Conservation (phyloP, 2,888 invertebrate genomes). For the Dinocampus coccinellae region DNA sequence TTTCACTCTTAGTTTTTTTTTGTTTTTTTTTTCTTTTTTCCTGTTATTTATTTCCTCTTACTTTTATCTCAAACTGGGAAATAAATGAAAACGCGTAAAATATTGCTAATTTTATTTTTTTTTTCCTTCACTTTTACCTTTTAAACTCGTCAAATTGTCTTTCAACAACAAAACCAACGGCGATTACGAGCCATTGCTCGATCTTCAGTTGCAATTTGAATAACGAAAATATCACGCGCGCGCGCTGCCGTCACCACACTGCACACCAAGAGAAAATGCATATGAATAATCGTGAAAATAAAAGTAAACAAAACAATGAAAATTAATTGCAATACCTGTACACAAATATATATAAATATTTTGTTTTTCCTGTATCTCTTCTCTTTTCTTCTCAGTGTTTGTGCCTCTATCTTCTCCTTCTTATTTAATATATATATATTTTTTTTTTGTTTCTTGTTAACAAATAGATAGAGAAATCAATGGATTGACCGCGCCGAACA, state of each 20-base stretch:
- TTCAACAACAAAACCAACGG: not conserved
- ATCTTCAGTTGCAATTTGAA: not conserved
- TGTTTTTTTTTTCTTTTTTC: not conserved
- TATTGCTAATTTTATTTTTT: not conserved
- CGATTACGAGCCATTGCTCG: conserved; percentile 1
- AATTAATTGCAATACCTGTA: no score
- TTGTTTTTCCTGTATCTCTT: no score
- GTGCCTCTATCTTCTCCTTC: not conserved
- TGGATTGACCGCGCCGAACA: conserved; percentile 43
- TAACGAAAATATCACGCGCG: conserved; percentile 1
- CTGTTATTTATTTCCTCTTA: not conserved
- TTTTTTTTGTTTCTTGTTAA: not conserved
- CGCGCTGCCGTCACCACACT: not conserved
- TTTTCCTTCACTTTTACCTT: not conserved
- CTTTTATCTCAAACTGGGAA: not conserved
- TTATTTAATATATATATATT: not conserved
- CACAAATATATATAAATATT: no score
- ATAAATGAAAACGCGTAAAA: not conserved
- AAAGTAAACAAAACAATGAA: not conserved
- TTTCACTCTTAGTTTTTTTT: not conserved
- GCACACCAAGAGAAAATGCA: not conserved
- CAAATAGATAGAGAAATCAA: not conserved
- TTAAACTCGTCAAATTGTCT: not conserved
- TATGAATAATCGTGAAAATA: no score
- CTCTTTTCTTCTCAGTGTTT: no score